These are phyloP conservation scores for Xiphophorus birchmanni DNA, from an alignment of 2,797 vertebrate genomes.

Conservation along the genomic window DNA sequence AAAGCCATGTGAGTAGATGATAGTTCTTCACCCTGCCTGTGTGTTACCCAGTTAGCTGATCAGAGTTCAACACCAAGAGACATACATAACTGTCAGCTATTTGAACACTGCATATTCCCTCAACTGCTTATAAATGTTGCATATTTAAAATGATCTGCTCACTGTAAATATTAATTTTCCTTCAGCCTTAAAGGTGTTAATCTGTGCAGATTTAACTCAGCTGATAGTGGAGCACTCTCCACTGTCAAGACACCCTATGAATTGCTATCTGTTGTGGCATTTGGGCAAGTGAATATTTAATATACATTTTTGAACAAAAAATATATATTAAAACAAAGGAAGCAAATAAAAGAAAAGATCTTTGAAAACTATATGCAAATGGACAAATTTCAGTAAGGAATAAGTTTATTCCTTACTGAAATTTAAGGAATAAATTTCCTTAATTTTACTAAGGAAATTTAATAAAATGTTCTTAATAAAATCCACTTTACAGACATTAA, in stretches of 20 bases:
- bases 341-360: background rate
- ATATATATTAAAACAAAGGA: background rate
- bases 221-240: background rate
- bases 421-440: no score
- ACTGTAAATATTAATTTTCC: background rate
- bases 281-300: background rate
- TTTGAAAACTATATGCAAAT: background rate
- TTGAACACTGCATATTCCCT: background rate
- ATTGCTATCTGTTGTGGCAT: background rate
- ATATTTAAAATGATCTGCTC: conserved; percentile 2
- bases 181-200: background rate
- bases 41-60: conserved; percentile 36
- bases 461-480: no score
- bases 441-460: no score
- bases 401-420: background rate
- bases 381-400: background rate
- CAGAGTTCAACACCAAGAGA: conserved; percentile 26
- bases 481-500: no score
- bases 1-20: conserved; percentile 33
- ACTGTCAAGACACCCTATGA: background rate
- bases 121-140: background rate
- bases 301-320: background rate
- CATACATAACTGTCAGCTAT: conserved; percentile 14
- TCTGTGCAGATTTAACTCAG: background rate
- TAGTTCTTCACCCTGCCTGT: conserved; percentile 31